Percentiles rank a stretch among this genome's conserved stretches.
Evolutionary conservation across 2,113 vertebrate species (phyloP).

Genomic region (Zeus faber): DNA sequence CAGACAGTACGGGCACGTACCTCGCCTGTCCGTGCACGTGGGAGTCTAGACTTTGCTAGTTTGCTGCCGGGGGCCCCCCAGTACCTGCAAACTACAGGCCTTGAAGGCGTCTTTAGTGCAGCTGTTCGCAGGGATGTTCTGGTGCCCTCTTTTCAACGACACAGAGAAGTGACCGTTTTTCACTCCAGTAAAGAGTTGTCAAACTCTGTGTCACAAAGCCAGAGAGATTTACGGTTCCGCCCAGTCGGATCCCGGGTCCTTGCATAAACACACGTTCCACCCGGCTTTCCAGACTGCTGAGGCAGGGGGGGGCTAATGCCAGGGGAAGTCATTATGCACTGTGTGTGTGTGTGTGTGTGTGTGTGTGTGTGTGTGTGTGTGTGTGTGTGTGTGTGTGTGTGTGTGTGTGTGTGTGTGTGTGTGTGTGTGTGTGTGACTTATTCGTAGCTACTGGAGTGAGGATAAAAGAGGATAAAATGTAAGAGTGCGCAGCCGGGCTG

Average conservation of each 20-base stretch:
- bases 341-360: slow-evolving; percentile 10
- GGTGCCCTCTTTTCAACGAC: slow-evolving; percentile 23
- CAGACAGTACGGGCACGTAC: no score
- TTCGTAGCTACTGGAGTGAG: no score
- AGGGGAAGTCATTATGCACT: slow-evolving; percentile 57
- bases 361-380: slow-evolving; percentile 6
- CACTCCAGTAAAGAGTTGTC: slow-evolving; percentile 53
- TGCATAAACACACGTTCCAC: slow-evolving; percentile 52
- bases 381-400: slow-evolving; percentile 6
- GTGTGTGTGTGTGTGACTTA: slow-evolving; percentile 3
- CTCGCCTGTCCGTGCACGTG: no score
- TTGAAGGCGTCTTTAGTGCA: no score
- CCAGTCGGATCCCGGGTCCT: slow-evolving; percentile 42
- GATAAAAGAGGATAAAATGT: no score
- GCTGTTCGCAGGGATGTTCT: no score
- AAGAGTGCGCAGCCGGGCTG: no score
- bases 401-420: slow-evolving; percentile 16
- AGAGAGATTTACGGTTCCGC: slow-evolving; percentile 50
- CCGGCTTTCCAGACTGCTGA: slow-evolving; percentile 44
- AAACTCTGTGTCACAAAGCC: slow-evolving; percentile 36
- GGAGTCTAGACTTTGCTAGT: no score
- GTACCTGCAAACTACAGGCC: no score
- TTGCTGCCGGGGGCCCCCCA: no score
- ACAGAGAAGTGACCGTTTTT: slow-evolving; percentile 39
- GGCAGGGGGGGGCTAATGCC: slow-evolving; percentile 36